These are phyloP conservation scores for Aleiodes leptofemur DNA, from an alignment of 2,888 invertebrate species.

Conservation along the genomic window DNA sequence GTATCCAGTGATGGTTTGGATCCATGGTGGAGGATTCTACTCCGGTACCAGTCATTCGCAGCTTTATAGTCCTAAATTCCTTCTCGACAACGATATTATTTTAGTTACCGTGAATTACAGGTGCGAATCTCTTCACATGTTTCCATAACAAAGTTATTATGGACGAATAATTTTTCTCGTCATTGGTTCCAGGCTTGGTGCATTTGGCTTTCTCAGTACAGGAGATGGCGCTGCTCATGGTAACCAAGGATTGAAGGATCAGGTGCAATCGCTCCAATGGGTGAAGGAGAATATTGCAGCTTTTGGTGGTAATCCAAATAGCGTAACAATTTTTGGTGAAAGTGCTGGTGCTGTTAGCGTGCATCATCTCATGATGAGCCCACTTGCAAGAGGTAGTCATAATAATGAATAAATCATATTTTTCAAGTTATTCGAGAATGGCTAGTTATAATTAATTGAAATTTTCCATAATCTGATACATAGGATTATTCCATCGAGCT, in stretches of 20 bases:
- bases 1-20: conserved; percentile 76
- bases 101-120: conserved; percentile 76
- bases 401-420: no score
- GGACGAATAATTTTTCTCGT: no score
- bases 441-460: no score
- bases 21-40: conserved; percentile 32
- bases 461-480: background rate
- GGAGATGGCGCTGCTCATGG: background rate
- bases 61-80: conserved; percentile 81
- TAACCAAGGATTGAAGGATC: conserved; percentile 27
- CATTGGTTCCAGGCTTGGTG: background rate
- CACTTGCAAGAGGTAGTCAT: conserved; percentile 76
- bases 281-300: conserved; percentile 24
- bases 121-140: background rate
- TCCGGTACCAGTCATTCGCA: conserved; percentile 45
- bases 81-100: conserved; percentile 81
- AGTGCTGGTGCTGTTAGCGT: conserved; percentile 83
- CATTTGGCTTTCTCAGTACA: conserved; percentile 29
- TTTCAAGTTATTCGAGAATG: no score
- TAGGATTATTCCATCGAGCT: conserved; percentile 83
- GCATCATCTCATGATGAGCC: conserved; percentile 83
- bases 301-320: conserved; percentile 19
- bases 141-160: no score
- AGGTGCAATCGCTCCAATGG: conserved; percentile 26
- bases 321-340: conserved; percentile 30